phyloP scores from a whole-genome alignment of 2,888 invertebrate genomes.

The Protonemura montana region DNA sequence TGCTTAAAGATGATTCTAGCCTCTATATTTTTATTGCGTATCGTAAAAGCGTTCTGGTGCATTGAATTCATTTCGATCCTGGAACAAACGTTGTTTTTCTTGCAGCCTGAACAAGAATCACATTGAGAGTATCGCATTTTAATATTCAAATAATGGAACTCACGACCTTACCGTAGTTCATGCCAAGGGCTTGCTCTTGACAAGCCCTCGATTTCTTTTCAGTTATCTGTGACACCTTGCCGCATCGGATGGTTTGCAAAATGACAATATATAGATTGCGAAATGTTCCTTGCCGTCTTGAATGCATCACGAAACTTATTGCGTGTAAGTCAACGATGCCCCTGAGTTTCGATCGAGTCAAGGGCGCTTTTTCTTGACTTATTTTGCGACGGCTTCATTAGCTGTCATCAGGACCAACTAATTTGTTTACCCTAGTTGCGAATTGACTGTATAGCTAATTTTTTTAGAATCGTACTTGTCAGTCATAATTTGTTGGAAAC shows the following conservation, averaged over 20 bases:
- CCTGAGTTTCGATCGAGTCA: neutral
- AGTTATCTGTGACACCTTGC: neutral
- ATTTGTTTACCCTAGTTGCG: neutral
- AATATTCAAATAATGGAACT: neutral
- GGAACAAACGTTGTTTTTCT: neutral
- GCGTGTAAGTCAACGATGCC: neutral
- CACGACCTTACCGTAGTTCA: neutral
- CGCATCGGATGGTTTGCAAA: neutral
- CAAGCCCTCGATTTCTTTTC: no score
- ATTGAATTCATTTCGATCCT: neutral
- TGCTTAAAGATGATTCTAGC: neutral
- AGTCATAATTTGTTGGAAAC: neutral
- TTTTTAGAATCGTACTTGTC: constrained; percentile 16
- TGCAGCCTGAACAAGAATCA: neutral
- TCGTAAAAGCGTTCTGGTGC: neutral
- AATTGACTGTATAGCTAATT: neutral
- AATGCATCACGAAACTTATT: neutral
- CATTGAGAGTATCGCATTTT: neutral
- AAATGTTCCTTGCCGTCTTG: neutral
- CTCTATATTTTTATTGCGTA: neutral
- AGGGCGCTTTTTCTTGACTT: neutral
- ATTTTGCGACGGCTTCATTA: neutral
- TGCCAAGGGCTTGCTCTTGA: neutral
- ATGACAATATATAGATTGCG: neutral
- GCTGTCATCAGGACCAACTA: neutral